Evolutionary conservation across 1,140 invertebrate species (phyloP).

Genomic region (Branchinecta lynchi): DNA sequence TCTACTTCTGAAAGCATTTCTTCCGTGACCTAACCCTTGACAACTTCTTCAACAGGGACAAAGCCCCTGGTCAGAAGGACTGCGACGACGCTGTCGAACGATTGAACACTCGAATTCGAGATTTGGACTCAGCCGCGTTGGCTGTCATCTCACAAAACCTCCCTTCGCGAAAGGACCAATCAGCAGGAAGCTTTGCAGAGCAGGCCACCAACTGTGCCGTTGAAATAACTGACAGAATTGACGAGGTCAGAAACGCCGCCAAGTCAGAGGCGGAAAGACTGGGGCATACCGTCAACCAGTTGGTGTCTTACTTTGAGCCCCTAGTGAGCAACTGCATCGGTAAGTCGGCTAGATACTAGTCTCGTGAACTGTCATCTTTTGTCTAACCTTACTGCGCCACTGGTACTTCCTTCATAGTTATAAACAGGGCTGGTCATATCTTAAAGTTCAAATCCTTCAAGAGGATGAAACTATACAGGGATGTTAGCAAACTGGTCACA

Average conservation of each 20-base stretch:
- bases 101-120: constrained; percentile 53
- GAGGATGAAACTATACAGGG: too few relatives aligned
- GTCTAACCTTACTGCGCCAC: too few relatives aligned
- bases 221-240: constrained; percentile 61
- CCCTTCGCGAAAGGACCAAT: constrained; percentile 51
- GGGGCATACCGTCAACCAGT: constrained; percentile 67
- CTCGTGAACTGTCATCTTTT: too few relatives aligned
- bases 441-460: too few relatives aligned
- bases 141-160: constrained; percentile 71
- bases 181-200: constrained; percentile 63
- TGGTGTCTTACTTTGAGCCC: constrained; percentile 67
- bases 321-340: constrained; percentile 66
- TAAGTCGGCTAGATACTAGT: constrained; percentile 30
- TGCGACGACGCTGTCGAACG: constrained; percentile 70
- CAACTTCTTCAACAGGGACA: constrained; percentile 44
- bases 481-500: too few relatives aligned
- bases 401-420: too few relatives aligned
- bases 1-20: constrained; percentile 14
- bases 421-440: too few relatives aligned
- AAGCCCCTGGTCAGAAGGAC: constrained; percentile 86
- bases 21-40: constrained; percentile 16
- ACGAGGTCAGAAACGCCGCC: constrained; percentile 61
- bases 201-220: constrained; percentile 49
- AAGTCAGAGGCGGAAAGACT: constrained; percentile 84
- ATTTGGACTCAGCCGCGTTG: constrained; percentile 71